Percentiles rank a stretch among this genome's conserved stretches.
These are phyloP conservation scores for Lepidostoma basale DNA, from an alignment of 1,140 invertebrate species.

Conservation along the genomic window DNA sequence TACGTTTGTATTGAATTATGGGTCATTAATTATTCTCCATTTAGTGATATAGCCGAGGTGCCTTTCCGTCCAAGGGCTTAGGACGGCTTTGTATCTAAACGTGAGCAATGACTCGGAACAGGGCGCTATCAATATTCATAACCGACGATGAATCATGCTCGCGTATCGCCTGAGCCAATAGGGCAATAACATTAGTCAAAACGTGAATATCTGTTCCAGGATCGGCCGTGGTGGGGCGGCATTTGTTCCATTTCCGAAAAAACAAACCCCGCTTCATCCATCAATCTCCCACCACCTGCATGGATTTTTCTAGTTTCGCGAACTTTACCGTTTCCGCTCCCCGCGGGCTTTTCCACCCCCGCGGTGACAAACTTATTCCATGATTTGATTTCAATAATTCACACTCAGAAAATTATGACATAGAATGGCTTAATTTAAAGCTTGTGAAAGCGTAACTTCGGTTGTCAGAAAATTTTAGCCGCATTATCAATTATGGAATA, in stretches of 20 bases:
- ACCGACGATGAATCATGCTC: slow-evolving; percentile 14
- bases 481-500: too few species aligned
- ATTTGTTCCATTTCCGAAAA: background rate
- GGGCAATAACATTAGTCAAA: slow-evolving; percentile 20
- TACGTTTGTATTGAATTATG: slow-evolving; percentile 19
- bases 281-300: slow-evolving; percentile 20
- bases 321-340: background rate
- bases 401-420: too few species aligned
- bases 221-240: background rate
- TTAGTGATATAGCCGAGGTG: background rate
- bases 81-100: slow-evolving; percentile 7
- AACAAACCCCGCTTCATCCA: slow-evolving; percentile 2
- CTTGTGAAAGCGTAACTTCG: too few species aligned
- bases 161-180: slow-evolving; percentile 20
- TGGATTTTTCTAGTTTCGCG: background rate
- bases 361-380: too few species aligned
- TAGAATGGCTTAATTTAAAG: too few species aligned
- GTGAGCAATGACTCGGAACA: slow-evolving; percentile 4
- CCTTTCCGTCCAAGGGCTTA: background rate
- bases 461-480: too few species aligned
- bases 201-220: slow-evolving; percentile 6
- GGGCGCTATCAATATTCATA: slow-evolving; percentile 19
- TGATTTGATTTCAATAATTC: too few species aligned
- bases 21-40: slow-evolving; percentile 21
- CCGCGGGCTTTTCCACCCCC: too few species aligned